phyloP scores from a whole-genome alignment of 2,797 vertebrate species.

The Pseudocheirus occidentalis region DNA sequence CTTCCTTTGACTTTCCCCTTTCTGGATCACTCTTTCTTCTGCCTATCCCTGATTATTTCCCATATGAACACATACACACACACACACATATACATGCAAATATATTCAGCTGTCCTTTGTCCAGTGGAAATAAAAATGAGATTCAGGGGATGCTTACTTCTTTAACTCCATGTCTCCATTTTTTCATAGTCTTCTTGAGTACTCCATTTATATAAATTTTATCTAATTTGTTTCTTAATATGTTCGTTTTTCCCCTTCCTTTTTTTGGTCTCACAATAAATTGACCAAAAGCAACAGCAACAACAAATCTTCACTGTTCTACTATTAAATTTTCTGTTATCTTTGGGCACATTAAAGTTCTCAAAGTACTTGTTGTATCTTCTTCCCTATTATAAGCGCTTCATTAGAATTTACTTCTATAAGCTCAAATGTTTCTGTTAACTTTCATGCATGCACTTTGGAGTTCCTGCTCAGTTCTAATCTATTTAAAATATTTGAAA shows the following conservation, averaged over 20 bases:
- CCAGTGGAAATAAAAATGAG: background rate
- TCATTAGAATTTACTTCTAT: background rate
- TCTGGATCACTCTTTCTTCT: background rate
- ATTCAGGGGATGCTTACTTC: background rate
- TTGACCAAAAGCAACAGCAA: background rate
- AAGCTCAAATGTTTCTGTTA: background rate
- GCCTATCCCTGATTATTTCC: background rate
- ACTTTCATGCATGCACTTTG: background rate
- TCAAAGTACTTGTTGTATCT: background rate
- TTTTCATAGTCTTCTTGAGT: background rate
- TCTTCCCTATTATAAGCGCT: background rate
- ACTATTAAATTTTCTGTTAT: background rate
- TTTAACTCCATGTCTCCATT: background rate
- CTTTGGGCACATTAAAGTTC: background rate
- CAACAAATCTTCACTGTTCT: background rate
- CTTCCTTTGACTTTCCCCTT: background rate
- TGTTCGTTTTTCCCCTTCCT: background rate
- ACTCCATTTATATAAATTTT: background rate
- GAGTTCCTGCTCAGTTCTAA: background rate
- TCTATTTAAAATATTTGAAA: background rate
- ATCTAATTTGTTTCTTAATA: background rate
- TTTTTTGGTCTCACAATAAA: background rate
- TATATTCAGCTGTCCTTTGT: background rate
- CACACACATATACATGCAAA: background rate
- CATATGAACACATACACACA: background rate